These are phyloP conservation scores for Pavo muticus DNA, from an alignment of 2,113 vertebrate genomes.

Conservation along the genomic window DNA sequence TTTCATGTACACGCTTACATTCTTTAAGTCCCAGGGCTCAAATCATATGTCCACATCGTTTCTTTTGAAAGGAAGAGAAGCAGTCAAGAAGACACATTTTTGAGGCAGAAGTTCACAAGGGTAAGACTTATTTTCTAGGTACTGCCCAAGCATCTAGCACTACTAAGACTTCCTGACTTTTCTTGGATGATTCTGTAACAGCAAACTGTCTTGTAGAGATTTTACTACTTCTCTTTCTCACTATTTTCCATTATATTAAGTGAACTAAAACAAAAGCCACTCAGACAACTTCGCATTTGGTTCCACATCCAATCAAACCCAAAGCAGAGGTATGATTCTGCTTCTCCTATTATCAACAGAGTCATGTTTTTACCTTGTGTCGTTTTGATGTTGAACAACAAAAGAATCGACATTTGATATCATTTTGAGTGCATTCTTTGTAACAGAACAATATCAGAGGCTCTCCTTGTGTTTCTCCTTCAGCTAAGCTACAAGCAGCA, in stretches of 20 bases:
- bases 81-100: background rate
- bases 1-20: slow-evolving; percentile 40
- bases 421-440: background rate
- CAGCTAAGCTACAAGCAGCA: background rate
- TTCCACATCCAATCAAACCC: background rate
- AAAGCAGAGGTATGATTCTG: background rate
- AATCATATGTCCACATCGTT: background rate
- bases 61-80: slow-evolving; percentile 8
- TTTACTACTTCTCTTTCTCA: background rate
- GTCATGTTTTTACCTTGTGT: background rate
- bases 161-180: background rate
- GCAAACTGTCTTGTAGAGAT: background rate
- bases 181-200: background rate
- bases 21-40: slow-evolving; percentile 2
- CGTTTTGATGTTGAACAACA: background rate
- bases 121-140: background rate
- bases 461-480: background rate
- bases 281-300: background rate
- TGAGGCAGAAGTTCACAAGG: background rate
- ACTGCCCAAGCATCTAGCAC: background rate
- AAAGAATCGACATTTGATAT: background rate
- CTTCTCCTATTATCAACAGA: background rate
- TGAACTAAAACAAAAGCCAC: background rate
- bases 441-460: background rate
- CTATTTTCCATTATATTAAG: background rate